Base-by-base conservation (phyloP, 2,797 vertebrate species). In the Coluber constrictor region DNA sequence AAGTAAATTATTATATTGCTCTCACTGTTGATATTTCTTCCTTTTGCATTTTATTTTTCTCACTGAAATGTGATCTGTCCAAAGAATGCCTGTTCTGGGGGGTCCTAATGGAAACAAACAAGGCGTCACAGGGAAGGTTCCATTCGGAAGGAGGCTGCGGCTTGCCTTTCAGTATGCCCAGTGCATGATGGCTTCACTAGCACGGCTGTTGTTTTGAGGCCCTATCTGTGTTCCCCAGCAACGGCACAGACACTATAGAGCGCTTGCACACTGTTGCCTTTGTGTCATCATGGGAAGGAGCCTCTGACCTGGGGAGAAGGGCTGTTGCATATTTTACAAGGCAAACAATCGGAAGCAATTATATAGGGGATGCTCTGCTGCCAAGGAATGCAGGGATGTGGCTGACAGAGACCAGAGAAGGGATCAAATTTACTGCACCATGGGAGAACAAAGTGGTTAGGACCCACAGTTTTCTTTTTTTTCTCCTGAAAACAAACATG, bases 371-470 rank as follows among this genome's bases (percentile, higher is more conserved):
- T 9, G n/a, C 51, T 37, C 63, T 1, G 3, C 15, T 70, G 32
- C 61, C 86, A 16, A 88, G 32, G 61, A 10, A 43, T 10, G 23
- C 16, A 66, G 16, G 27, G 56, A 79, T 74, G 91, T 70, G 88
- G 93, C 92, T 56, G 54, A n/a, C 54, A 87, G 29, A 60, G 61
- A 13, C 93, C 43, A 37, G 37, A 37, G 54, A 55, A 55, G 60
- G 94, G 88, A 92, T 94, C 63, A 94, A 93, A 57, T 93, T 91
- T 94, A 96, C 95, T 95, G 95, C 93, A 97, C 88, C 92, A 96
- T 92, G 94, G 91, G 94, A 95, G 93, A 92, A 95, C 92, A 95
- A 10, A 63, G 74, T 55, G 95, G 92, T 90, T 92, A 88, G 5
- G 57, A 93, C 94, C 96, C 5, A 74, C 90, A 94, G 16, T 0